Evolutionary conservation across 2,888 invertebrate species (phyloP).

Genomic region (Nomada flava): DNA sequence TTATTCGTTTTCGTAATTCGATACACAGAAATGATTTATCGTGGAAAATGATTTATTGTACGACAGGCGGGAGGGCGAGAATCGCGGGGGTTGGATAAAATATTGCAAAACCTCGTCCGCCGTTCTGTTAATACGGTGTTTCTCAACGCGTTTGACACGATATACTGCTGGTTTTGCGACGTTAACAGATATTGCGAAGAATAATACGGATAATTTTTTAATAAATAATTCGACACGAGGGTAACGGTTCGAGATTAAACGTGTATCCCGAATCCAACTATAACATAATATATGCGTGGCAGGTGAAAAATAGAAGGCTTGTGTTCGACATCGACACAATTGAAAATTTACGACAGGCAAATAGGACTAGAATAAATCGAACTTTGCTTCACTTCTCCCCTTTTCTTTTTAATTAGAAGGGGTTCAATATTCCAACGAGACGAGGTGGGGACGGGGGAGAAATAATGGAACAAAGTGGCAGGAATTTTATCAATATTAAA

Average conservation of each 20-base stretch:
- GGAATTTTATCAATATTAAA: slow-evolving; percentile 36
- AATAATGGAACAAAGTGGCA: not conserved
- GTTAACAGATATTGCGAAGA: not conserved
- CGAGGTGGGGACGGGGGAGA: not conserved
- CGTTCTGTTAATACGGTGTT: slow-evolving; percentile 4
- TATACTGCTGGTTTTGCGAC: slow-evolving; percentile 1
- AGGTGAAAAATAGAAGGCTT: too few species aligned
- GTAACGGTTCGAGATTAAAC: too few species aligned
- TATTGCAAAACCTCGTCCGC: slow-evolving; percentile 29
- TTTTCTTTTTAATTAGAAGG: too few species aligned
- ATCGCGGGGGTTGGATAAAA: slow-evolving; percentile 19
- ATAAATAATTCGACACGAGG: too few species aligned
- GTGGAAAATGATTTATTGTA: slow-evolving; percentile 45
- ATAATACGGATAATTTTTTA: too few species aligned
- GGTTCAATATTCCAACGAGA: not conserved
- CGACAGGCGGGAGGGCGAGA: not conserved
- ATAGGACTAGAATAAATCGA: too few species aligned
- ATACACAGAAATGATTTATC: slow-evolving; percentile 46
- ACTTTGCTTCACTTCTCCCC: too few species aligned
- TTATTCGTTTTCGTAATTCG: slow-evolving; percentile 55
- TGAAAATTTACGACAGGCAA: too few species aligned
- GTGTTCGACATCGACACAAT: too few species aligned
- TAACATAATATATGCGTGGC: too few species aligned
- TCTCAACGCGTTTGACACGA: not conserved
- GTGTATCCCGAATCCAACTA: too few species aligned